Base-by-base conservation (phyloP, 2,113 vertebrate species). In the Brachypodius melanocephalos region DNA sequence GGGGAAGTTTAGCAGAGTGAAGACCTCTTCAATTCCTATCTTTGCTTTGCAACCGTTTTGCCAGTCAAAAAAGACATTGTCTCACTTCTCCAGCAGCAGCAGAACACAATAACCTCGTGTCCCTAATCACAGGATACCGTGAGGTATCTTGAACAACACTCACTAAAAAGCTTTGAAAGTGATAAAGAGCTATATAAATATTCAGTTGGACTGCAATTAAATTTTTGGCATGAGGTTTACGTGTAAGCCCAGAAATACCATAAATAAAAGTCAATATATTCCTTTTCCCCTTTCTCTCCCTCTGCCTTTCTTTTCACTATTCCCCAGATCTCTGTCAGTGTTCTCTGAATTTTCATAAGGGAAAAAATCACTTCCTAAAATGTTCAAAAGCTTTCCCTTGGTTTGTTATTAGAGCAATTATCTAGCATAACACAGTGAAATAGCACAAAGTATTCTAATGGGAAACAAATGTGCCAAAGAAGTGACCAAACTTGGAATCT, bases 341-440 rank as follows among this genome's bases (percentile, higher is more conserved):
- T 97, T 96, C 45, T 16, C 98, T 97, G 97, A 93, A 96, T 95
- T 97, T 97, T 96, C 96, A 72, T 69, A 95, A 90, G 90, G 86
- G 79, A 92, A 98, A 97, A 98, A 98, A 97, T 96, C 87, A 97
- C 97, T 98, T 98, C 98, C 98, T 98, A 98, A 98, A 98, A 97
- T 97, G 97, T 98, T 98, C 97, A 97, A 98, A 98, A 98, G 98
- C 97, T 98, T 98, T 98, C 97, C 97, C 97, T 98, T 62, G 57
- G 98, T 98, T 98, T 98, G 98, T 98, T 98, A 98, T 98, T 98
- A 98, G 97, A 98, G 97, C 97, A 98, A 98, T 98, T 98, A 98
- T 98, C 97, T 98, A 98, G 97, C 98, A 98, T 97, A 98, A 98
- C 98, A 98, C 96, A 97, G 97, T 26, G 63, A 97, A 97, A 97